Evolutionary conservation across 1,140 invertebrate species (phyloP), one percentile per base, ranked within the genome.

Genomic region (Brachionus calyciflorus): DNA sequence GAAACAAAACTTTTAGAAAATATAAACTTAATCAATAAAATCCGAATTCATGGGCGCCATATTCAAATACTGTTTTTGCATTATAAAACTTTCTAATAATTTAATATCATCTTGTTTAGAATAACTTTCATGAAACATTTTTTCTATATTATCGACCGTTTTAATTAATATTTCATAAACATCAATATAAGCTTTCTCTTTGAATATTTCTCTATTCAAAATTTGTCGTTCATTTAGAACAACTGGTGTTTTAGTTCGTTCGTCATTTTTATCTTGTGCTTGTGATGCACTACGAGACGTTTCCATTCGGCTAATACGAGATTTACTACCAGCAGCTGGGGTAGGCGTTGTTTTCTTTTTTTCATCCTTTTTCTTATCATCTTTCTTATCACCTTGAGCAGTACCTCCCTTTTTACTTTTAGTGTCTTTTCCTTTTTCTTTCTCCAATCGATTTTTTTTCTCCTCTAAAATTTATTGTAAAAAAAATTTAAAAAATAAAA

Each of bases 361-460:
- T 24, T 65, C 60, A 19, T 65, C 60, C 44, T 65, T 65, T 44
- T 44, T 41, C 40, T 65, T 65, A 9, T 44, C 40, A 44, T 65
- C 60, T 65, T 65, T 65, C 14, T 65, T 65, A 14, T 65, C 60
- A 3, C 37, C 40, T 44, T 41, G 33, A 14, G 60, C 60, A 24
- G 60, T 65, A 19, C 37, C 60, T 14, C 37, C 60, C 26, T 65
- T 65, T 44, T 65, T 65, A 14, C 60, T 37, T 44, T 65, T 65
- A 4, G 3, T 65, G n/a, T 65, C 60, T 65, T 65, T 65, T 9
- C 60, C 60, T 14, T 65, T 65, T 24, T 65, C 60, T 65, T 65
- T 65, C 24, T 65, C 60, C 24, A 65, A 41, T 14, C 60, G 37
- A 65, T 65, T 65, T 24, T 65, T 65, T 26, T 65, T 65, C 19